Evolutionary conservation across 1,140 invertebrate genomes (phyloP).

Genomic region (Zaprionus kolodkinae): DNA sequence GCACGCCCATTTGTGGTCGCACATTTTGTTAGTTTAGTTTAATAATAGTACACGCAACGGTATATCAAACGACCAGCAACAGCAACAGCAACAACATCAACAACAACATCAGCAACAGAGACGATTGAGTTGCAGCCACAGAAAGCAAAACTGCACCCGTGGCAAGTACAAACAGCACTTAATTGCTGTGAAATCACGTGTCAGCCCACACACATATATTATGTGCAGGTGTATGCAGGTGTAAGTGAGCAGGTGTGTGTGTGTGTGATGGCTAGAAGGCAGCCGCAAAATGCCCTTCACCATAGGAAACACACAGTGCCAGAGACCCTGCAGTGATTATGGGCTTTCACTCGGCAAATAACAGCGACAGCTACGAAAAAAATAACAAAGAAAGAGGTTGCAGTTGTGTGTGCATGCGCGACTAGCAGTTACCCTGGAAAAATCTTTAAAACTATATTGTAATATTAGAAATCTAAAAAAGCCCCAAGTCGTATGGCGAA

Average conservation of each 20-base stretch:
- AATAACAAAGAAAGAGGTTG: background rate
- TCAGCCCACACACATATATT: constrained; percentile 34
- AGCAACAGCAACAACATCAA: constrained; percentile 19
- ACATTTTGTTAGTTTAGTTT: constrained; percentile 48
- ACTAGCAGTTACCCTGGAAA: constrained; percentile 4
- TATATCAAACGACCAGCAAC: no score
- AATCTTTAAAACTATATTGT: no score
- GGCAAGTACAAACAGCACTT: constrained; percentile 52
- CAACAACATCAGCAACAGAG: constrained; percentile 8
- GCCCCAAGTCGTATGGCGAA: no score
- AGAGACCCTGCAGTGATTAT: constrained; percentile 41
- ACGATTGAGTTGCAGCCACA: constrained; percentile 20
- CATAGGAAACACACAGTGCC: constrained; percentile 9
- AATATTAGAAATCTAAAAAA: no score
- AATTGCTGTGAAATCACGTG: constrained; percentile 74
- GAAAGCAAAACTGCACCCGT: constrained; percentile 33
- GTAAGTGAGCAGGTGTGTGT: background rate
- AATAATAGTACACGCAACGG: constrained; percentile 61
- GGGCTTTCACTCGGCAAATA: constrained; percentile 29
- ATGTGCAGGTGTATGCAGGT: background rate
- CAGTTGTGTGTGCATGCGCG: background rate
- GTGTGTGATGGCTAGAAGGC: background rate
- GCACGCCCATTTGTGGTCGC: constrained; percentile 53
- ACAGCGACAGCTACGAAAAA: background rate
- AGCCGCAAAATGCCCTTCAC: constrained; percentile 26